Base-by-base conservation (phyloP, 2,888 invertebrate species). In the Ectemnius lituratus region DNA sequence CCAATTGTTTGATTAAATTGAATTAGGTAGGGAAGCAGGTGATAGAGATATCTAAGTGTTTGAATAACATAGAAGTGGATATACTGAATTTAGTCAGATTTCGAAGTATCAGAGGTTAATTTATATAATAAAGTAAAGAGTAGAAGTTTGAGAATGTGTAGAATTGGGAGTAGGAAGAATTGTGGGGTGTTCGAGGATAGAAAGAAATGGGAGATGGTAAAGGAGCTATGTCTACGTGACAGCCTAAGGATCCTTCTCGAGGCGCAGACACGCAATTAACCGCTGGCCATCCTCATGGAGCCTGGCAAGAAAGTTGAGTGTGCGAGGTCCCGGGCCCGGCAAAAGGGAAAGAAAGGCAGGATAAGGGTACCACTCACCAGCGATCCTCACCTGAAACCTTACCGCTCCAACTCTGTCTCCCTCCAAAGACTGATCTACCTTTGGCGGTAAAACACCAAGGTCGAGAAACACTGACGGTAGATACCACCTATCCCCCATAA, bases 241-340 rank as follows among this genome's bases (percentile, higher is more conserved):
- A 79, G 83, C 83, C 84, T 84, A 85, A 88, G 86, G 88, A 88
- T 87, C 86, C 85, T 86, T 85, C 88, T 86, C 82, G 79, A 84
- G 83, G 86, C 84, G 84, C 88, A 88, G 88, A 89, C 88, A 85
- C 87, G 89, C 88, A 89, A 89, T 89, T 89, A 89, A 89, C 89
- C 88, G 88, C 84, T 84, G 87, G 89, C 88, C 86, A 85, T 86
- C 84, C 84, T 82, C 84, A 84, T 81, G 76, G 79, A 80, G 84
- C 37, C 75, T 52, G 62, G 61, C 58, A n/a, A 60, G 27, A 18
- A 16, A 52, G 46, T 18, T 27, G 6, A 67, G 60, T 37, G 37
- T 37, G 8, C 37, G 37, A 45, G 66, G 61, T 62, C 64, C 60
- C 62, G 62, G 73, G 69, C 37, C 66, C 73, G 62, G 56, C 13